phyloP scores from a whole-genome alignment of 2,113 vertebrate species.

The Rhea americana region DNA sequence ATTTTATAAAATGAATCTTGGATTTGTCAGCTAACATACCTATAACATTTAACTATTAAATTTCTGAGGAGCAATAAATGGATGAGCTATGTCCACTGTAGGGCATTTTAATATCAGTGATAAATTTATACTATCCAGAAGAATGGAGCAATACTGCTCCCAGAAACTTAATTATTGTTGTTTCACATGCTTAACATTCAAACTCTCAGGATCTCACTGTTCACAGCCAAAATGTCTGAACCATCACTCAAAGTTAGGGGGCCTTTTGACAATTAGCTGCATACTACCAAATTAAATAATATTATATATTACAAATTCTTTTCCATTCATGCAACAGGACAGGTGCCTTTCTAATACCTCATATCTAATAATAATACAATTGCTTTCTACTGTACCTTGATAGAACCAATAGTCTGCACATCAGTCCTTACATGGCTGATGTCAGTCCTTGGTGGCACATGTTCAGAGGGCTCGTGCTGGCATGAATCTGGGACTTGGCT shows the following conservation, averaged over 20 bases:
- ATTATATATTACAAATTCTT: neutral
- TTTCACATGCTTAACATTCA: neutral
- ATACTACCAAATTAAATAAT: neutral
- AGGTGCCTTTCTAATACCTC: neutral
- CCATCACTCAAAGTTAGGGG: neutral
- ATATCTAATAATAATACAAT: neutral
- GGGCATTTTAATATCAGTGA: neutral
- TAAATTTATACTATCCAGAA: neutral
- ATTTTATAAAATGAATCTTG: constrained; percentile 41
- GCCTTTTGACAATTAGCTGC: neutral
- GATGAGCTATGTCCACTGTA: neutral
- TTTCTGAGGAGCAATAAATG: neutral
- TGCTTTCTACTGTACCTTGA: neutral
- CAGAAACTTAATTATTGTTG: neutral
- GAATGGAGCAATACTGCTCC: neutral
- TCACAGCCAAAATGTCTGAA: neutral
- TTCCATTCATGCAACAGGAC: neutral
- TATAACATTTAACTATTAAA: neutral
- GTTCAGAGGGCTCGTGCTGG: neutral
- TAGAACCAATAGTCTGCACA: neutral
- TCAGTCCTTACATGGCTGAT: neutral
- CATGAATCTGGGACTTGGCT: neutral
- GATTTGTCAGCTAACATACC: neutral
- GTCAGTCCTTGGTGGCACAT: neutral
- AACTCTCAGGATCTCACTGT: neutral